Evolutionary conservation across 2,888 invertebrate species (phyloP), one percentile per base, ranked within the genome.

Genomic region (Drosophila nr. fundita): DNA sequence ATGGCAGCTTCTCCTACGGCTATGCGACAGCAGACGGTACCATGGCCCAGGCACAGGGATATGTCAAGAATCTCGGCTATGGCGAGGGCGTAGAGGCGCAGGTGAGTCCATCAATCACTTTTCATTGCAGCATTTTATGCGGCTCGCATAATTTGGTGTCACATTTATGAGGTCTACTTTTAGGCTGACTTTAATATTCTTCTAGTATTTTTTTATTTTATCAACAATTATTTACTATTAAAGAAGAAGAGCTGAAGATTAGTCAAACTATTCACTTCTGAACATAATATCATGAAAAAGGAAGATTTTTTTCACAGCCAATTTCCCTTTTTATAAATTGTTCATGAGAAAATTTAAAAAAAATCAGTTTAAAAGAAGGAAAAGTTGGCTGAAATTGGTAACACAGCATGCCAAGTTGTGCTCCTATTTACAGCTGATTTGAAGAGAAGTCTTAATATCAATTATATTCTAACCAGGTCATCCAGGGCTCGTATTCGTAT

Each of bases 11-110:
- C 76, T 86, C 91, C 7, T 94, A 91, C 82, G 97, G 97, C 90
- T 97, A 96, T 89, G 94, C 95, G 52, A 95, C 96, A 52, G 96
- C 95, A 42, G 97, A 97, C 92, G 96, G 96, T 55, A 96, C 96
- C 82, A 95, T 96, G 86, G 96, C 95, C 8, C 96, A 97, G 93
- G 97, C 96, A 86, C 95, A 95, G 85, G 97, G 97, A 32, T 96
- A 95, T 90, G 93, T 96, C 63, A 97, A 96, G 93, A 96, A 96
- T 86, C 94, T 94, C 48, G 95, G 96, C 27, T 95, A 95, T 71
- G 95, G 95, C 75, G 94, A 95, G 62, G 91, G 91, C 1, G 95
- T 95, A 3, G 95, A 95, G 86, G 95, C 95, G 21, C 92, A 96
- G 87, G 83, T 87, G 30, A 58, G 68, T 60, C 13, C 34, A 4